A percentile compares a stretch with the other conserved stretches of the same genome.
Conservation (phyloP, 2,113 vertebrate genomes). For the Telmatochromis sp. region DNA sequence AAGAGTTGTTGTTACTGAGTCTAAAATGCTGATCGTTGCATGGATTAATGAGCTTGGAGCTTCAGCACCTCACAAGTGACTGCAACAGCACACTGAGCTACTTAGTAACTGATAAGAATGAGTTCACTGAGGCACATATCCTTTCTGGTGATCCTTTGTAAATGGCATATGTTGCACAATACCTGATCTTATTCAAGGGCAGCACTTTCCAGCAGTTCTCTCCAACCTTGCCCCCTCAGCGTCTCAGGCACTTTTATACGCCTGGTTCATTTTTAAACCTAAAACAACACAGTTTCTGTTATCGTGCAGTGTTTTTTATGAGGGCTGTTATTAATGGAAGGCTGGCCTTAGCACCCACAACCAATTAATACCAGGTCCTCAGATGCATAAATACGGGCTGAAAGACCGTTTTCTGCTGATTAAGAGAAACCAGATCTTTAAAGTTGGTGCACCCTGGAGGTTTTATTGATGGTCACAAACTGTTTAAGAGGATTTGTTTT, state of each 20-base stretch:
- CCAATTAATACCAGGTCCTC: background rate
- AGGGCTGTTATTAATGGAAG: background rate
- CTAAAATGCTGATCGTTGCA: background rate
- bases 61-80: background rate
- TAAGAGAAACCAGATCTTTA: background rate
- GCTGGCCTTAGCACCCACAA: background rate
- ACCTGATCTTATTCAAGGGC: background rate
- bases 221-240: background rate
- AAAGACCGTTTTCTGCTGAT: background rate
- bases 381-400: background rate
- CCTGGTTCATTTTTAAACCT: constrained; percentile 5
- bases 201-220: background rate
- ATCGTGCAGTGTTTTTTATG: background rate
- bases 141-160: background rate
- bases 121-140: background rate
- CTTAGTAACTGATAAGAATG: background rate
- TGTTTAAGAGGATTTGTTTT: background rate
- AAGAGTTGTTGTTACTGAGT: background rate
- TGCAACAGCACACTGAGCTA: background rate
- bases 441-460: background rate
- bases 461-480: background rate
- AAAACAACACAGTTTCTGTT: background rate
- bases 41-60: background rate
- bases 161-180: constrained; percentile 4
- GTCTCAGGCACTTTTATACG: background rate